These are phyloP conservation scores for Phacellophora camtschatica DNA, from an alignment of 30 jellyfish, hydroid and myxozoan species.

Conservation along the genomic window DNA sequence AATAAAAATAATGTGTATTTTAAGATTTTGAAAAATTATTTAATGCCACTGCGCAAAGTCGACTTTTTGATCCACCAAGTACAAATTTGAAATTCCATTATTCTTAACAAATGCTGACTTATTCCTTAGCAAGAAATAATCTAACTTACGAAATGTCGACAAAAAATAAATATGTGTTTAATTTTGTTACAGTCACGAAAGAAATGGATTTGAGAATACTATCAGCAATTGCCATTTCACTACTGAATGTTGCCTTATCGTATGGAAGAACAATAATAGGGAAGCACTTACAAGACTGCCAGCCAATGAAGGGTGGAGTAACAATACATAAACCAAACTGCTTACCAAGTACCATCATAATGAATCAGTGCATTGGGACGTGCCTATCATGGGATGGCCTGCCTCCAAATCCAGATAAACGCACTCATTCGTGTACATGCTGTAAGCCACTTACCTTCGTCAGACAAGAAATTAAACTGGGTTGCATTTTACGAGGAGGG, in stretches of 20 bases:
- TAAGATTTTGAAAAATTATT: too few species aligned
- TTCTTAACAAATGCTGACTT: too few species aligned
- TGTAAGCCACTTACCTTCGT: constrained; percentile 71
- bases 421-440: constrained; percentile 37
- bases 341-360: neutral
- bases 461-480: constrained; percentile 4
- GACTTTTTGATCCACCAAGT: too few species aligned
- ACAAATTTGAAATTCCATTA: too few species aligned
- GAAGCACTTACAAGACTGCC: constrained; percentile 45
- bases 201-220: constrained; percentile 22
- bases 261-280: constrained; percentile 45
- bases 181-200: neutral
- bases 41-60: too few species aligned
- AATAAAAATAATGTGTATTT: too few species aligned
- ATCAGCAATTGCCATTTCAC: neutral
- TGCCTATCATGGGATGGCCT: constrained; percentile 76
- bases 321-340: constrained; percentile 24
- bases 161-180: too few species aligned
- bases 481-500: constrained; percentile 5
- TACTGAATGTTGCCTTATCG: constrained; percentile 22
- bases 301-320: constrained; percentile 31
- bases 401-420: constrained; percentile 25
- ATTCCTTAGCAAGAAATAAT: too few species aligned
- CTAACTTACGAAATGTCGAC: too few species aligned
- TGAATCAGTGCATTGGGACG: constrained; percentile 74